phyloP scores from a whole-genome alignment of 2,888 invertebrate species.

The Lepidochrysops patricia region DNA sequence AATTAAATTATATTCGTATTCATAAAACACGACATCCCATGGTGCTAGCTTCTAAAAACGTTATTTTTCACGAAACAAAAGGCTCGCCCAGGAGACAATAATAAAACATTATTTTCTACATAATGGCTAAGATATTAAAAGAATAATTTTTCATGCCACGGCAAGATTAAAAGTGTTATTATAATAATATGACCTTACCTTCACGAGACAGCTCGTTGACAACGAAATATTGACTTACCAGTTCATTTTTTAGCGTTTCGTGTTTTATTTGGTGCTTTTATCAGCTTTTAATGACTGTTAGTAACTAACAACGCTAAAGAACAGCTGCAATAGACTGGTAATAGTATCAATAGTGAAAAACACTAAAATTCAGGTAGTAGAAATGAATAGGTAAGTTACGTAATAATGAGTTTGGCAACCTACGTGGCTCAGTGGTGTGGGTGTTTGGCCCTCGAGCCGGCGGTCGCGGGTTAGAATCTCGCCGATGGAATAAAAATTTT shows the following conservation, averaged over 20 bases:
- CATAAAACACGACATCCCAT: background rate
- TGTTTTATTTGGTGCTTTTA: background rate
- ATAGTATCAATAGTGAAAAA: too few relatives aligned
- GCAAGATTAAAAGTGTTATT: slow-evolving; percentile 22
- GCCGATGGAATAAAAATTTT: too few relatives aligned
- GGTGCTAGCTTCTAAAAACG: slow-evolving; percentile 2
- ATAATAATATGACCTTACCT: slow-evolving; percentile 26
- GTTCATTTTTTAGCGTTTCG: background rate
- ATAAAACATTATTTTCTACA: slow-evolving; percentile 24
- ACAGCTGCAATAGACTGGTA: too few relatives aligned
- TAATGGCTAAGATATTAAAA: slow-evolving; percentile 28
- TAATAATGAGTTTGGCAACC: too few relatives aligned
- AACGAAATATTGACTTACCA: slow-evolving; percentile 8
- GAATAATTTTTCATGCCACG: slow-evolving; percentile 30
- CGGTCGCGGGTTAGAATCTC: too few relatives aligned
- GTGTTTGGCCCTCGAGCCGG: too few relatives aligned
- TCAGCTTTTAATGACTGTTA: background rate
- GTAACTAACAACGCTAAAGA: too few relatives aligned
- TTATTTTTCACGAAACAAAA: slow-evolving; percentile 22
- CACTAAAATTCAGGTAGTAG: too few relatives aligned
- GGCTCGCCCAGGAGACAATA: slow-evolving; percentile 19
- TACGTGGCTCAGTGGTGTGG: too few relatives aligned
- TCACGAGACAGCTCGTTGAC: slow-evolving; percentile 8
- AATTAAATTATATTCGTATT: background rate
- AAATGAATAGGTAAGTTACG: too few relatives aligned